These are phyloP conservation scores for Aplodontia rufa DNA, from an alignment of 2,113 vertebrate species.

Conservation along the genomic window DNA sequence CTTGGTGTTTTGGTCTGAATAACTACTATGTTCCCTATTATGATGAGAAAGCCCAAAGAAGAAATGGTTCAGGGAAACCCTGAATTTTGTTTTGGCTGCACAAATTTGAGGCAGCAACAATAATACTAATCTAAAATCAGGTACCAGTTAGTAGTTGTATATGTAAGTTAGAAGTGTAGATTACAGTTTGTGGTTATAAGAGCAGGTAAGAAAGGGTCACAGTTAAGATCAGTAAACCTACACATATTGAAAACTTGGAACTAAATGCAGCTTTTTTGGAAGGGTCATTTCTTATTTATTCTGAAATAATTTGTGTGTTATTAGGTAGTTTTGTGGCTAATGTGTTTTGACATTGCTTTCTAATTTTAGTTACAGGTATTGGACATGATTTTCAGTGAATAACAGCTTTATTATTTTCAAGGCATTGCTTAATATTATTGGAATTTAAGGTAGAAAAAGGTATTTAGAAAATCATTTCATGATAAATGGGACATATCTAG, in stretches of 20 bases:
- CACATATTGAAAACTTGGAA: background rate
- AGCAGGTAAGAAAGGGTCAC: background rate
- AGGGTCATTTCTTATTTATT: background rate
- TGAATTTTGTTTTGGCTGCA: background rate
- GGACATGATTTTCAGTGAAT: conserved; percentile 4
- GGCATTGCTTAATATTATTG: conserved; percentile 59
- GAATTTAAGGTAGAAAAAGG: conserved; percentile 66
- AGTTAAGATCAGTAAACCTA: background rate
- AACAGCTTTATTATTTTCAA: conserved; percentile 61
- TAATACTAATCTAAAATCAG: background rate
- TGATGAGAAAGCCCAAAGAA: background rate
- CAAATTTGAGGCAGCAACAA: background rate
- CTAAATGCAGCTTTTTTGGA: background rate
- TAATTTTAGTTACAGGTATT: conserved; percentile 48
- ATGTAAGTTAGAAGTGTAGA: background rate
- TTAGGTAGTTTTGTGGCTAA: background rate
- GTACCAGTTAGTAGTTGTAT: background rate
- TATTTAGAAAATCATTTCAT: conserved; percentile 60
- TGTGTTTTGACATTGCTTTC: conserved; percentile 45
- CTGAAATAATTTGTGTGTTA: conserved; percentile 40
- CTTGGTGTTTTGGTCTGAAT: background rate
- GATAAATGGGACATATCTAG: conserved; percentile 40
- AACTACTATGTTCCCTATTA: background rate
- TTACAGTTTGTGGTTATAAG: background rate
- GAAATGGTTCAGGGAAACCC: background rate